A percentile compares a stretch with the other conserved stretches of the same genome.
phyloP scores from a whole-genome alignment of 2,888 invertebrate species.

The Leptinotarsa tumamoca region DNA sequence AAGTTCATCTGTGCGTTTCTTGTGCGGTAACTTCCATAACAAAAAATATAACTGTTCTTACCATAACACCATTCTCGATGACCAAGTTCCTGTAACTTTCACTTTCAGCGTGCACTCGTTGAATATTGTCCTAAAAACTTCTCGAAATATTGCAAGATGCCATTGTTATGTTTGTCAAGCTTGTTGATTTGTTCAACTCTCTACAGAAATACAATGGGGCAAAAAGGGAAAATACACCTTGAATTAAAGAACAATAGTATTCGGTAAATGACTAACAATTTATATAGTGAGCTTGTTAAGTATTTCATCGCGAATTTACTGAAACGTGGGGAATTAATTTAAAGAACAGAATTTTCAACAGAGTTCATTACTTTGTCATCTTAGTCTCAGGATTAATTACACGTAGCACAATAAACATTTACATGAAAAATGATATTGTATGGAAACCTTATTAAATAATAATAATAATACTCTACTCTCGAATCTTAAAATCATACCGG shows the following conservation, averaged over 20 bases:
- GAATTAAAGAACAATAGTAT: conserved; percentile 33
- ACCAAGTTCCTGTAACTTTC: conserved; percentile 7
- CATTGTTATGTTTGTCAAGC: conserved; percentile 37
- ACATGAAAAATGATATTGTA: no score
- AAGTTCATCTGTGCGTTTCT: background rate
- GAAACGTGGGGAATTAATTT: conserved; percentile 29
- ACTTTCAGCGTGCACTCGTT: conserved; percentile 13
- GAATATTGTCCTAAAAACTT: background rate
- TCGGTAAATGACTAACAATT: conserved; percentile 32
- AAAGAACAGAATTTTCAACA: conserved; percentile 17
- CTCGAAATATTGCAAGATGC: conserved; percentile 23
- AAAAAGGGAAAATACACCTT: conserved; percentile 47
- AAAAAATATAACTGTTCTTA: conserved; percentile 9
- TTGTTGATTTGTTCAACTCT: conserved; percentile 52
- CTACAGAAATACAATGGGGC: conserved; percentile 54
- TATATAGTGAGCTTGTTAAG: conserved; percentile 18
- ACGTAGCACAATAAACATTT: no score
- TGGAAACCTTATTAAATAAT: no score
- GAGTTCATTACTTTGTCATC: conserved; percentile 19
- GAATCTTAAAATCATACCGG: no score
- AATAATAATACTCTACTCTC: no score
- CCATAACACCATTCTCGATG: background rate
- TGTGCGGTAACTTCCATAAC: background rate
- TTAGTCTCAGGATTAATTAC: no score
- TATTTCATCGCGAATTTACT: conserved; percentile 20